These are phyloP conservation scores for Urophycis tenuis DNA, from an alignment of 2,797 vertebrate species.

Conservation along the genomic window DNA sequence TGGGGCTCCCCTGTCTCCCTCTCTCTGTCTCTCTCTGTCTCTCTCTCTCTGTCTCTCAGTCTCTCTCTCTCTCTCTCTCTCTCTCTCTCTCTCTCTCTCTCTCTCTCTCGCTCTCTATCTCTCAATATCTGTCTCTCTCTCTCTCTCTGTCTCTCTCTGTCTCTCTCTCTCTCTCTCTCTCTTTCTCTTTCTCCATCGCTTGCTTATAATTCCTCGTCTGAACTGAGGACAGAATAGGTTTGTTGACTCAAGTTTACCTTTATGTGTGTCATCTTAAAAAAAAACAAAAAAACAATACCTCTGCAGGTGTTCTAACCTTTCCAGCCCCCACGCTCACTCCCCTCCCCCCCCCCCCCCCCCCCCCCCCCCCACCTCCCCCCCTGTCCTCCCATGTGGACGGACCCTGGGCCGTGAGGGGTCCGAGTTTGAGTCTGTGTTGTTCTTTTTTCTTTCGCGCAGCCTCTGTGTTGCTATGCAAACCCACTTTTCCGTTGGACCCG, in stretches of 20 bases:
- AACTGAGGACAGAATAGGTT: neutral
- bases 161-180: neutral
- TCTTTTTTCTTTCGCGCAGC: neutral
- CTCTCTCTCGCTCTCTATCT: no score
- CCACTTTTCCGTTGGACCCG: slow-evolving; percentile 38
- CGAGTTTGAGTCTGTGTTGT: slow-evolving; percentile 43
- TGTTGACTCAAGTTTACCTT: slow-evolving; percentile 6
- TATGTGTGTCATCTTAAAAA: slow-evolving; percentile 14
- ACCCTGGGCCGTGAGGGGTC: slow-evolving; percentile 35
- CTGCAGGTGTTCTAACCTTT: slow-evolving; percentile 31
- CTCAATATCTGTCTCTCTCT: no score
- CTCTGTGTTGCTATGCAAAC: neutral
- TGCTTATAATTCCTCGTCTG: slow-evolving; percentile 12
- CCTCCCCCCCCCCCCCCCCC: neutral
- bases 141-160: no score
- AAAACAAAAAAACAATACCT: no score
- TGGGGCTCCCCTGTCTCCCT: slow-evolving; percentile 5
- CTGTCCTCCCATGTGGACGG: slow-evolving; percentile 10
- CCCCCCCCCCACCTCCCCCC: slow-evolving; percentile 24
- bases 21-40: neutral
- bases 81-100: no score
- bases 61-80: slow-evolving; percentile 1
- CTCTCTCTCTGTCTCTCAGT: neutral
- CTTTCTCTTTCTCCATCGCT: neutral
- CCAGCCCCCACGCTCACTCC: neutral